Evolutionary conservation across 1,140 invertebrate genomes (phyloP), one percentile per base, ranked within the genome.

Genomic region (Chelonus insularis): DNA sequence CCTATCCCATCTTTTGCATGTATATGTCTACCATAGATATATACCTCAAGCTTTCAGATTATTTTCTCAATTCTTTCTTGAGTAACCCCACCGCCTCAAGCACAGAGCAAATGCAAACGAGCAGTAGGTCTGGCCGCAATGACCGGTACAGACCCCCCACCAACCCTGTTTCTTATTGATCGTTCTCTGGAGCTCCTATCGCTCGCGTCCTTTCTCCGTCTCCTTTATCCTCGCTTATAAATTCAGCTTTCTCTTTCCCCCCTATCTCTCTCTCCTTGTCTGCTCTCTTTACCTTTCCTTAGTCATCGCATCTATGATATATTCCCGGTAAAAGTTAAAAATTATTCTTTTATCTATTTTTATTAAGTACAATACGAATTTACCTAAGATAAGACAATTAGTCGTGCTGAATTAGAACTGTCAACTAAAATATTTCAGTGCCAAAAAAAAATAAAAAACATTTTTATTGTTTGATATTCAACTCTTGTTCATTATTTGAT

Each of bases 51-150:
- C 63, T 77, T 76, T 78, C 72, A 80, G 78, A 76, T 75, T 79
- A 78, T 73, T 81, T 79, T 79, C 78, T 79, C 76, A 73, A 71
- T 78, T 80, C 76, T 81, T 81, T 79, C 77, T 81, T 80, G 75
- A 74, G 72, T 66, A 41, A 71, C 74, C 75, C 45, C 51, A 36
- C 65, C 68, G 65, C 72, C 70, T 72, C 78, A 79, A 79, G 77
- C 76, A 77, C 2, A 16, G 39, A 25, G 36, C 34, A 52, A 60
- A 60, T 52, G 48, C 36, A 52, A 60, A 11, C 9, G 51, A 36
- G 12, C n/a, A 71, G 68, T 68, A 68, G 36, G 43, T 67, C 60
- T 72, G 74, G 75, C 73, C 60, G 74, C 79, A 76, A 75, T 75
- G 74, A 76, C 73, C 76, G 74, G 76, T 78, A 79, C 75, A 73